Conservation (phyloP, 2,797 vertebrate species). For the Discoglossus pictus region DNA sequence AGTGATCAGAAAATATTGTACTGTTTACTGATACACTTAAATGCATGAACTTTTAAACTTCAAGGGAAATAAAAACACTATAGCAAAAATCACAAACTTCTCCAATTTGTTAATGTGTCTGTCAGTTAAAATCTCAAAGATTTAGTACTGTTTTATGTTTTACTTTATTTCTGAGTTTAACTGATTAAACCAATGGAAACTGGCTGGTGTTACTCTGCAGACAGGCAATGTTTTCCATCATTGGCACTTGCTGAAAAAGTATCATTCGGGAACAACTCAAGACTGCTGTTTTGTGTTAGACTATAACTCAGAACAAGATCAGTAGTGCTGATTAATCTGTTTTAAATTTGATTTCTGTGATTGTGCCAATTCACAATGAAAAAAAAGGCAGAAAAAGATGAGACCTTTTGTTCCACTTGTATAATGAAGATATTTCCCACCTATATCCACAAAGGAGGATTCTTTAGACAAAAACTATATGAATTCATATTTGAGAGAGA, state of each 20-base stretch:
- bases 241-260: constrained; percentile 73
- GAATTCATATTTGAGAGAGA: too few species aligned
- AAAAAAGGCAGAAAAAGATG: constrained; percentile 53
- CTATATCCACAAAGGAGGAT: too few species aligned
- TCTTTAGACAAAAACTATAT: too few species aligned
- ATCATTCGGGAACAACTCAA: constrained; percentile 65
- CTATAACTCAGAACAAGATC: constrained; percentile 71
- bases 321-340: constrained; percentile 71
- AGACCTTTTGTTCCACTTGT: constrained; percentile 11
- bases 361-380: constrained; percentile 70
- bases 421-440: not conserved
- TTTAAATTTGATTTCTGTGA: constrained; percentile 64
- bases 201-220: constrained; percentile 70
- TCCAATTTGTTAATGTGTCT: constrained; percentile 54
- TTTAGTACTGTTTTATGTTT: constrained; percentile 61
- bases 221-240: constrained; percentile 73
- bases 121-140: constrained; percentile 53
- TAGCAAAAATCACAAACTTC: constrained; percentile 55
- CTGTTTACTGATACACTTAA: not conserved
- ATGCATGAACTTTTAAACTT: constrained; percentile 7
- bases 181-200: constrained; percentile 69
- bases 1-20: too few species aligned
- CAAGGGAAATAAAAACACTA: constrained; percentile 42
- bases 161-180: constrained; percentile 57
- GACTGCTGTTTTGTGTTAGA: constrained; percentile 73